Percentiles rank a stretch among this genome's conserved stretches.
Conservation (phyloP, 2,113 vertebrate species). For the Prunella himalayana region DNA sequence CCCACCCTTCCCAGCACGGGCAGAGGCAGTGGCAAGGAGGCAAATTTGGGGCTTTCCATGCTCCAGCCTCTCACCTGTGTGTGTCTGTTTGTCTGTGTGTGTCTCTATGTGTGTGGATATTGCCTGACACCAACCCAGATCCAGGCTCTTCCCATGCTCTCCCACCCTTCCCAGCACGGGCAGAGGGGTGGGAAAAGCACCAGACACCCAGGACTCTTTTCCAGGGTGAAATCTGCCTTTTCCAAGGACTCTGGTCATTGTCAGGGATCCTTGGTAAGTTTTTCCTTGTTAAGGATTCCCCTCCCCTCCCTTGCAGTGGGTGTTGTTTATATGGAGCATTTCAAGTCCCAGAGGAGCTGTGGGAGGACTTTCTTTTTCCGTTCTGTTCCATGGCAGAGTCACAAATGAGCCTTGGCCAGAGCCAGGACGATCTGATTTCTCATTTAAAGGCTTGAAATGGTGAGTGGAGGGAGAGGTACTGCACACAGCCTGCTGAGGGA, state of each 20-base stretch:
- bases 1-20: too few species aligned
- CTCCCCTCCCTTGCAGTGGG: constrained; percentile 66
- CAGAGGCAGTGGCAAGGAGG: too few species aligned
- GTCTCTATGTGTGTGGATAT: neutral
- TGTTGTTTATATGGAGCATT: constrained; percentile 67
- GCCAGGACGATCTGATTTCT: constrained; percentile 43
- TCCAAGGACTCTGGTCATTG: neutral
- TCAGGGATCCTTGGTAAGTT: constrained; percentile 47
- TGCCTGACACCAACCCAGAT: neutral
- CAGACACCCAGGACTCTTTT: neutral
- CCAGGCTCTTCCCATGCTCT: rapidly evolving
- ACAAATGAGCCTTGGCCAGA: constrained; percentile 58
- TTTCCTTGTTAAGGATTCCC: constrained; percentile 60
- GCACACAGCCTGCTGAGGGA: neutral
- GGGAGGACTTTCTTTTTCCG: constrained; percentile 65
- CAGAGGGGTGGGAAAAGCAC: neutral
- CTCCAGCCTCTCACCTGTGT: neutral
- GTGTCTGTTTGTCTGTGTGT: too few species aligned
- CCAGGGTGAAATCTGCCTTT: neutral
- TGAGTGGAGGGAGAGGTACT: neutral
- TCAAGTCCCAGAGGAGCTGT: constrained; percentile 64
- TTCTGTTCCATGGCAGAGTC: constrained; percentile 60
- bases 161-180: neutral
- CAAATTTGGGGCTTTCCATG: neutral
- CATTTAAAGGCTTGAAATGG: constrained; percentile 29